Evolutionary conservation across 1,140 invertebrate genomes (phyloP).

Genomic region (Neodiprion pinetum): DNA sequence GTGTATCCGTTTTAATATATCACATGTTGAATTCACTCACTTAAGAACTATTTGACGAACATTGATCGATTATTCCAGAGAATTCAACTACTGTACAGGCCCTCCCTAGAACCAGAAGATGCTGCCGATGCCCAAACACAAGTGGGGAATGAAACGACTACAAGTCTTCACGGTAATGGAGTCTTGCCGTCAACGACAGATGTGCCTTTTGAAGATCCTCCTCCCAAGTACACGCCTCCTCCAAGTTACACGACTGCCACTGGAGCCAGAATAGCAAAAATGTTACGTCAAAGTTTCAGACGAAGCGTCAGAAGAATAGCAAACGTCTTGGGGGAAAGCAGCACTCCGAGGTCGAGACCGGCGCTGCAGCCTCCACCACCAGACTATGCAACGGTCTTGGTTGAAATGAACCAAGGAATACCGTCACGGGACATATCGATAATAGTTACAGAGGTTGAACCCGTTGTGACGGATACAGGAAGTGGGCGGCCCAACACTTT

Average conservation of each 20-base stretch:
- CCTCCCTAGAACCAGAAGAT: conserved; percentile 64
- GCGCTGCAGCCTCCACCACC: conserved; percentile 65
- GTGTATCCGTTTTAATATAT: neutral
- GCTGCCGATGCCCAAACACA: conserved; percentile 41
- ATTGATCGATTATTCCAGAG: conserved; percentile 63
- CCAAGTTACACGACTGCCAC: conserved; percentile 92
- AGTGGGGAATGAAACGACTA: conserved; percentile 38
- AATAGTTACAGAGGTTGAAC: conserved; percentile 37
- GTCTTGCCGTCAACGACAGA: conserved; percentile 49
- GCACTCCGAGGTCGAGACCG: conserved; percentile 38
- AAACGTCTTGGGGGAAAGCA: conserved; percentile 59
- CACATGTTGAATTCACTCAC: neutral
- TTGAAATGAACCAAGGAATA: conserved; percentile 64
- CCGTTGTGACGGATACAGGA: conserved; percentile 31
- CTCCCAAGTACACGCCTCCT: conserved; percentile 91
- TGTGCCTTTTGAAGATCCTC: conserved; percentile 75
- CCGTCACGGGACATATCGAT: conserved; percentile 36
- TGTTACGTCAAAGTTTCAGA: conserved; percentile 80
- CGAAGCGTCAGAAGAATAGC: conserved; percentile 77
- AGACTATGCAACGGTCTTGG: conserved; percentile 69
- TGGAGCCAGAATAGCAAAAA: conserved; percentile 79
- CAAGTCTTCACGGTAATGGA: conserved; percentile 49
- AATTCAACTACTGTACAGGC: conserved; percentile 76
- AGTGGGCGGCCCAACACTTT: conserved; percentile 13
- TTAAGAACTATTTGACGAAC: neutral